phyloP scores from a whole-genome alignment of 1,140 invertebrate species.

The Acromyrmex echinatior region DNA sequence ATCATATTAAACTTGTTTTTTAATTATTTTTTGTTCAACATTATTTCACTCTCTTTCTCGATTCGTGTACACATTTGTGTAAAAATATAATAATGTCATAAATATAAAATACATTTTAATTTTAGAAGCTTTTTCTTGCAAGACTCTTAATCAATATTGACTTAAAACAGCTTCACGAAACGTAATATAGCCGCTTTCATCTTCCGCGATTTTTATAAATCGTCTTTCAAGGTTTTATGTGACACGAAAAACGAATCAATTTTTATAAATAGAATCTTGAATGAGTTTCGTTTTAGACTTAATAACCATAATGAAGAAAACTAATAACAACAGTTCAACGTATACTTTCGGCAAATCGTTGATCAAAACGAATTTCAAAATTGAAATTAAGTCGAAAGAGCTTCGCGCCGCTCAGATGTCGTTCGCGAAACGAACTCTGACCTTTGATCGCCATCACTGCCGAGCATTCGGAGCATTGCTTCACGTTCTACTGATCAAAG shows the following conservation, averaged over 20 bases:
- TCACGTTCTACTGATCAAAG: conserved; percentile 72
- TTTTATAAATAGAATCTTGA: background rate
- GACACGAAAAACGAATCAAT: background rate
- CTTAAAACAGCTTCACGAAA: background rate
- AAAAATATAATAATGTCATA: background rate
- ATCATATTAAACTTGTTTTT: background rate
- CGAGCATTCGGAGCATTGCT: conserved; percentile 63
- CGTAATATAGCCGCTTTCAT: background rate
- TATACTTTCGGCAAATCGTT: background rate
- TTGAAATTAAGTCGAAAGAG: background rate
- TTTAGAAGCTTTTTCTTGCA: background rate
- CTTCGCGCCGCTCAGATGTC: conserved; percentile 11
- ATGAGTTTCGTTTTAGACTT: background rate
- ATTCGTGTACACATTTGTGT: background rate
- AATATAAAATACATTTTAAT: background rate
- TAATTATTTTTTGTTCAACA: background rate
- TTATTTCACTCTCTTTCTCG: background rate
- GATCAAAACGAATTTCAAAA: conserved; percentile 34
- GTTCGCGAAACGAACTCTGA: conserved; percentile 50
- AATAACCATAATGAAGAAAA: background rate
- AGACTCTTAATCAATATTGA: background rate
- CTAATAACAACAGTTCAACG: background rate
- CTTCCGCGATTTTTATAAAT: background rate
- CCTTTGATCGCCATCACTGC: conserved; percentile 61
- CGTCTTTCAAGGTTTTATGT: background rate